These are phyloP conservation scores for Megalops atlanticus DNA, from an alignment of 2,113 vertebrate species.

Conservation along the genomic window DNA sequence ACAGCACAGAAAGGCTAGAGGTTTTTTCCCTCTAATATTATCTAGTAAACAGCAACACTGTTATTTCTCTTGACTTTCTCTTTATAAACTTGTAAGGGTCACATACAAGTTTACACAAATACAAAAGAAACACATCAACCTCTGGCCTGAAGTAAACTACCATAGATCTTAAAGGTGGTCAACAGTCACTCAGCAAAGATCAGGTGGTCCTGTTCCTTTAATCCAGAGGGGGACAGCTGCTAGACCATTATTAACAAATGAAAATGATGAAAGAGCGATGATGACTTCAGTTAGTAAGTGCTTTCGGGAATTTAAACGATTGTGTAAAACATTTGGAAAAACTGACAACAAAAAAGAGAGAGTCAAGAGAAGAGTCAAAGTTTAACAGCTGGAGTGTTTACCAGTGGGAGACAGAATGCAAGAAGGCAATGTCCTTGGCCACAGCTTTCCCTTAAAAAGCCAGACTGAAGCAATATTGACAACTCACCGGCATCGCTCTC, in stretches of 20 bases:
- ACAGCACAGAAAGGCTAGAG: neutral
- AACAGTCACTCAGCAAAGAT: neutral
- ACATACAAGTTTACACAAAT: no score
- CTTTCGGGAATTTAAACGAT: neutral
- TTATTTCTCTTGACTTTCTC: neutral
- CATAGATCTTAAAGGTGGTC: neutral
- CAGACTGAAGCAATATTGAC: slow-evolving; percentile 17
- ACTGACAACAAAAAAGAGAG: neutral
- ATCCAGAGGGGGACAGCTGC: neutral
- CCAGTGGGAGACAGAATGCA: neutral
- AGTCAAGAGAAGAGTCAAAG: neutral
- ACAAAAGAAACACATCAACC: no score
- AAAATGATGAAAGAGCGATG: neutral
- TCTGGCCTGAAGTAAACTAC: neutral
- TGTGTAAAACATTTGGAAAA: neutral
- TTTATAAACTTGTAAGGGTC: neutral
- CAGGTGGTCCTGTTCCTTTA: neutral
- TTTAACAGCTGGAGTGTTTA: neutral
- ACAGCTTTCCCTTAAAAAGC: slow-evolving; percentile 3
- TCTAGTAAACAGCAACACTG: neutral
- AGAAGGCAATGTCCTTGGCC: slow-evolving; percentile 3
- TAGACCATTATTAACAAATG: neutral
- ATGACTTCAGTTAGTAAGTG: neutral
- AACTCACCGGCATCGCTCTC: neutral
- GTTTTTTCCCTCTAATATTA: neutral